Evolutionary conservation across 1,140 invertebrate genomes (phyloP).

Genomic region (Hycleus cichorii): DNA sequence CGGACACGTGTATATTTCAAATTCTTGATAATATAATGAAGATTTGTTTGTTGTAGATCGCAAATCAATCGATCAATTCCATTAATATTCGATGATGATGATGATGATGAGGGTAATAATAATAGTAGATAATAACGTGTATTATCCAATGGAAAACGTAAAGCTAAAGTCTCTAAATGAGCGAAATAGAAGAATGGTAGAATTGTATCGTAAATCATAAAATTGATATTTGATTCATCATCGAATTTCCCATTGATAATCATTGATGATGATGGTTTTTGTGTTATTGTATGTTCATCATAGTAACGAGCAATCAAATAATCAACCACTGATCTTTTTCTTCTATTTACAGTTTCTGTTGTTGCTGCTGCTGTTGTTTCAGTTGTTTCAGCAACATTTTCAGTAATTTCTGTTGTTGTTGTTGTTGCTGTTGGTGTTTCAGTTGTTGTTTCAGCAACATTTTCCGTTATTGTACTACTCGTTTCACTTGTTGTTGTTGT

Average conservation of each 20-base stretch:
- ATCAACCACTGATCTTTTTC: slow-evolving; percentile 28
- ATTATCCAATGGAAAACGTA: slow-evolving; percentile 68
- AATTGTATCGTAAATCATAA: slow-evolving; percentile 64
- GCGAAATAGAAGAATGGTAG: slow-evolving; percentile 67
- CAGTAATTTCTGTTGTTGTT: slow-evolving; percentile 3
- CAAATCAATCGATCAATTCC: slow-evolving; percentile 38
- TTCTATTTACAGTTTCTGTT: slow-evolving; percentile 12
- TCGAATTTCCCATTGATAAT: slow-evolving; percentile 18
- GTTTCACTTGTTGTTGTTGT: slow-evolving; percentile 9
- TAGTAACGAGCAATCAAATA: slow-evolving; percentile 26
- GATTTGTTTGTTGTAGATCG: slow-evolving; percentile 41
- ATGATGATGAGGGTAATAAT: slow-evolving; percentile 44
- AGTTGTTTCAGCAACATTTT: slow-evolving; percentile 3
- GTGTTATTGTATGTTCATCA: slow-evolving; percentile 11
- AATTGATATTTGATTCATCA: slow-evolving; percentile 36
- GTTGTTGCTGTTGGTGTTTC: slow-evolving; percentile 41
- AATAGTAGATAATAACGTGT: slow-evolving; percentile 56
- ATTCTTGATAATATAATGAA: slow-evolving; percentile 57
- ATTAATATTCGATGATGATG: slow-evolving; percentile 38
- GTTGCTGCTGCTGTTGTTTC: slow-evolving; percentile 41
- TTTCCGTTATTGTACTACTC: slow-evolving; percentile 11
- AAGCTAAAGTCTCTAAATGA: slow-evolving; percentile 58
- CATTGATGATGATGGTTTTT: slow-evolving; percentile 14
- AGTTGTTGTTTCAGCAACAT: slow-evolving; percentile 16
- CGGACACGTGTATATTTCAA: slow-evolving; percentile 60